Percentiles rank a stretch among this genome's conserved stretches.
These are phyloP conservation scores for Casuarius casuarius DNA, from an alignment of 2,113 vertebrate species.

Conservation along the genomic window DNA sequence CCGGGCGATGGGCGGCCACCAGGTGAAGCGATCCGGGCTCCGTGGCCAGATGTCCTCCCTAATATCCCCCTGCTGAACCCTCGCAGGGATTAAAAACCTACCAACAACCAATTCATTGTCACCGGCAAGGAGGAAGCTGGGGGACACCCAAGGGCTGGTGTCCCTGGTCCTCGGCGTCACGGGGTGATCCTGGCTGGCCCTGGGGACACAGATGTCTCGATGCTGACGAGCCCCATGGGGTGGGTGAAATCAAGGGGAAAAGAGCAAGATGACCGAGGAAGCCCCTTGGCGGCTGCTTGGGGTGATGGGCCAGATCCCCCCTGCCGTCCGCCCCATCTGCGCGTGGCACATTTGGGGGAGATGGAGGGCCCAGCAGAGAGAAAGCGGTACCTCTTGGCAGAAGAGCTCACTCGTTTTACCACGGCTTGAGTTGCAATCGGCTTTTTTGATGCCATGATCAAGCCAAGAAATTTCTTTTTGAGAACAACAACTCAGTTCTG, in stretches of 20 bases:
- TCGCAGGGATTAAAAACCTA: neutral
- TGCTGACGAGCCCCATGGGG: too few relatives aligned
- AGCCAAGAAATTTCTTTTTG: neutral
- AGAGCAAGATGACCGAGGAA: too few relatives aligned
- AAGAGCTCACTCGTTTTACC: neutral
- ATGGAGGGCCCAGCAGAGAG: neutral
- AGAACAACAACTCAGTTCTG: neutral
- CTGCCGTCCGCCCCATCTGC: too few relatives aligned
- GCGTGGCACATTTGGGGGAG: too few relatives aligned
- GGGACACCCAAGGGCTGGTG: neutral
- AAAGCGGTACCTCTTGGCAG: neutral
- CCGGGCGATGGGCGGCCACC: neutral
- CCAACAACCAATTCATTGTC: neutral
- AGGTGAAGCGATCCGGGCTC: too few relatives aligned
- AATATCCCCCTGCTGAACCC: neutral
- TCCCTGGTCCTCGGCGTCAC: neutral
- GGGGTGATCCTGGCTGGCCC: too few relatives aligned
- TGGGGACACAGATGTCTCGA: too few relatives aligned
- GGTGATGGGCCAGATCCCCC: too few relatives aligned
- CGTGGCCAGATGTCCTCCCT: neutral
- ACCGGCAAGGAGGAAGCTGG: too few relatives aligned
- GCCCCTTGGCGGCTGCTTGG: too few relatives aligned
- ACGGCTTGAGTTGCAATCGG: too few relatives aligned
- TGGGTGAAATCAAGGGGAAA: too few relatives aligned
- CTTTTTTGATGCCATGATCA: neutral